phyloP scores from a whole-genome alignment of 2,888 invertebrate genomes.

The Branchipolynoe longqiensis region DNA sequence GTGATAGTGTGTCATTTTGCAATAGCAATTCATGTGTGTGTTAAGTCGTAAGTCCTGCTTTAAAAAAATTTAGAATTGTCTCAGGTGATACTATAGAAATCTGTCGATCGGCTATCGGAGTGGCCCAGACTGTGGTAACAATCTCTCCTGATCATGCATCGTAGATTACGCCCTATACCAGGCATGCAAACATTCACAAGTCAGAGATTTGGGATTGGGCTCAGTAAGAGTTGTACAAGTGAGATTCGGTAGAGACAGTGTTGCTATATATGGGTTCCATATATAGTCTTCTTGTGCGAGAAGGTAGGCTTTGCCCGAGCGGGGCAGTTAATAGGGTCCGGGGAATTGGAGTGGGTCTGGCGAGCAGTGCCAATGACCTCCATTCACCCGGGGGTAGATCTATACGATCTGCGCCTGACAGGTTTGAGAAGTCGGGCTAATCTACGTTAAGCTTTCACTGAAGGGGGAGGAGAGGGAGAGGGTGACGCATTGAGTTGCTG shows the following conservation, averaged over 20 bases:
- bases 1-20: slow-evolving; percentile 26
- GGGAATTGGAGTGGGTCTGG: neutral
- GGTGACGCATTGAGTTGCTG: neutral
- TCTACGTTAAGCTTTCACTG: slow-evolving; percentile 15
- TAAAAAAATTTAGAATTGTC: neutral
- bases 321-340: slow-evolving; percentile 5
- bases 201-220: slow-evolving; percentile 38
- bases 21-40: slow-evolving; percentile 30
- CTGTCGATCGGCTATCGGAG: slow-evolving; percentile 44
- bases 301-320: slow-evolving; percentile 9
- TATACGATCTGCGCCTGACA: too few relatives aligned
- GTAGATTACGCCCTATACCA: neutral
- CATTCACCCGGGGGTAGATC: neutral
- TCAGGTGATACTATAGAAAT: slow-evolving; percentile 5
- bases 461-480: too few relatives aligned
- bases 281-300: slow-evolving; percentile 6
- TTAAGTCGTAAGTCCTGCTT: neutral
- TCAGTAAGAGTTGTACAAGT: slow-evolving; percentile 9
- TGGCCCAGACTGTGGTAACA: slow-evolving; percentile 36
- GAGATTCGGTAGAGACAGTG: slow-evolving; percentile 14
- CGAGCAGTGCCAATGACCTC: neutral
- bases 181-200: slow-evolving; percentile 53
- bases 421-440: neutral
- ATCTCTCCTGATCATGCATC: slow-evolving; percentile 26
- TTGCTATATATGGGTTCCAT: slow-evolving; percentile 24